Conservation (phyloP, 53 echinoderm and acorn worm genomes). For the Mesocentrotus franciscanus region DNA sequence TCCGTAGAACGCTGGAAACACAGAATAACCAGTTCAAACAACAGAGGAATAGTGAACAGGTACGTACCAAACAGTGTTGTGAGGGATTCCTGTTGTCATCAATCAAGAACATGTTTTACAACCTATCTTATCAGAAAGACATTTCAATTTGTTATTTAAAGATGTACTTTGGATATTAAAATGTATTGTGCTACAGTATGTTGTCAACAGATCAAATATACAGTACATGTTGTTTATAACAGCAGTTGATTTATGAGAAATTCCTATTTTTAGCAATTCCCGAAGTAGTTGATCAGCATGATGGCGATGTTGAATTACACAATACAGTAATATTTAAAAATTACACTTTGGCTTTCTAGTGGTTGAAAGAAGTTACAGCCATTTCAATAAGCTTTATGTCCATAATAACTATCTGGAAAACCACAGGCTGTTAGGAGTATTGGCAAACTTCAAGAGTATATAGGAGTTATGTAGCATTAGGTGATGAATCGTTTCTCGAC, state of each 20-base stretch:
- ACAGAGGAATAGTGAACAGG: constrained; percentile 77
- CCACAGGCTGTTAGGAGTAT: neutral
- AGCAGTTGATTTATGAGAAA: too few species aligned
- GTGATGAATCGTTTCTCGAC: too few species aligned
- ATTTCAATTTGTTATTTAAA: neutral
- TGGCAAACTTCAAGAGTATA: neutral
- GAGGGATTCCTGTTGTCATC: too few species aligned
- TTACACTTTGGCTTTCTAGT: neutral
- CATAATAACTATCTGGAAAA: neutral
- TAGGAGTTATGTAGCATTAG: neutral
- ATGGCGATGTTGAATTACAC: neutral
- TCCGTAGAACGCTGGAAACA: constrained; percentile 76
- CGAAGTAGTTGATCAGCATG: neutral
- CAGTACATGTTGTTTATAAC: too few species aligned
- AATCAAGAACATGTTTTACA: too few species aligned
- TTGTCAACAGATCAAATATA: neutral
- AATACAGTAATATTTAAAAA: neutral
- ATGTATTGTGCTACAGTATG: neutral
- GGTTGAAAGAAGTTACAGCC: neutral
- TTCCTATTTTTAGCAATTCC: neutral
- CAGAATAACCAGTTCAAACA: constrained; percentile 79
- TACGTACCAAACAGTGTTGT: constrained; percentile 27
- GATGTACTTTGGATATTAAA: neutral
- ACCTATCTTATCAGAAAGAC: neutral
- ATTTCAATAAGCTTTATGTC: neutral